Conservation (phyloP, 2,113 vertebrate species). For the Actenoides hombroni region DNA sequence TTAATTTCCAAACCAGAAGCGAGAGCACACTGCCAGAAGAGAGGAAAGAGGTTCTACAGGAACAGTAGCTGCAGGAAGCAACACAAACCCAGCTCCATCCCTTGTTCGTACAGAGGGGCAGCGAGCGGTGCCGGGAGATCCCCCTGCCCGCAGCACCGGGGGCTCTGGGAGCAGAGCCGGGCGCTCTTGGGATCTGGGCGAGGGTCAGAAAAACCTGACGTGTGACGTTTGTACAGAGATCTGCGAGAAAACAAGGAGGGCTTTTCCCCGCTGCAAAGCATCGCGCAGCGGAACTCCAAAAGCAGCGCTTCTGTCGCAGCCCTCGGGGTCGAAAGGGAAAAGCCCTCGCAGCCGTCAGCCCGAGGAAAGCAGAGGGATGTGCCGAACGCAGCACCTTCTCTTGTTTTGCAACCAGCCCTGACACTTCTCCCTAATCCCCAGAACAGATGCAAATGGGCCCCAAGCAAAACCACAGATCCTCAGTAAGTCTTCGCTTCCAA, state of each 20-base stretch:
- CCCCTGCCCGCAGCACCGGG: accelerated
- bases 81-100: not conserved
- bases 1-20: conserved; percentile 9
- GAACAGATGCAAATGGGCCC: not conserved
- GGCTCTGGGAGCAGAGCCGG: not conserved
- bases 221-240: not conserved
- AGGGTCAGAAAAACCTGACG: not conserved
- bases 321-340: not conserved
- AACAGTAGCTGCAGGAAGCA: not conserved
- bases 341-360: not conserved
- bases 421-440: not conserved
- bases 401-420: not conserved
- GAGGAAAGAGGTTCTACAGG: not conserved
- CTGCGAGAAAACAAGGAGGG: not conserved
- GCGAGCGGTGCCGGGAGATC: not conserved
- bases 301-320: not conserved
- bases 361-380: not conserved
- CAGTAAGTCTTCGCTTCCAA: not conserved
- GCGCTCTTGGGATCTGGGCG: accelerated
- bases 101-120: not conserved
- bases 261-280: not conserved
- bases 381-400: not conserved
- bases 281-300: not conserved
- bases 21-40: not conserved
- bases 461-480: not conserved